Evolutionary conservation across 2,888 invertebrate genomes (phyloP).

Genomic region (Julus scandinavius): DNA sequence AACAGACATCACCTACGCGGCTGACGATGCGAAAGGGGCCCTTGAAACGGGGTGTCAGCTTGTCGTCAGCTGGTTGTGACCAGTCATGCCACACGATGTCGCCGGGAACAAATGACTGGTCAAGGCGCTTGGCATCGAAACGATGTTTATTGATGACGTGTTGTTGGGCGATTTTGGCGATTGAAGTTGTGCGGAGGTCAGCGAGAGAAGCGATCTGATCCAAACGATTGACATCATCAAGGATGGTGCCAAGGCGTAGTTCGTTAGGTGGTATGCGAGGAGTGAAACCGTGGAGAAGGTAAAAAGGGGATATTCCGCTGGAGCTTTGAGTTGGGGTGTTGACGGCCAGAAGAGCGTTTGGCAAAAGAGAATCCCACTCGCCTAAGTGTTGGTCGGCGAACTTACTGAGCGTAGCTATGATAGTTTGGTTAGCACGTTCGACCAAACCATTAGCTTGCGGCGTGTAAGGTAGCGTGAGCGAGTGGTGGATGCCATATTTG

Average conservation of each 20-base stretch:
- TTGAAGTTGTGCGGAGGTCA: too few relatives aligned
- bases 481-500: neutral
- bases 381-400: neutral
- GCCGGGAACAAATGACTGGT: neutral
- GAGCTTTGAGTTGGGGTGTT: neutral
- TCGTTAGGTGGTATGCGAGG: neutral
- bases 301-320: neutral
- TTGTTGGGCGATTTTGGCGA: neutral
- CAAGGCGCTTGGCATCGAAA: neutral
- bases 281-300: neutral
- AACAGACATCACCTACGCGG: too few relatives aligned
- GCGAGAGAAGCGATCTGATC: neutral
- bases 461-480: neutral
- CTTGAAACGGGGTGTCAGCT: too few relatives aligned
- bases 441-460: slow-evolving; percentile 14
- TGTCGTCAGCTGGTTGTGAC: neutral
- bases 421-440: slow-evolving; percentile 1
- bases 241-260: neutral
- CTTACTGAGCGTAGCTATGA: neutral
- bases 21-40: too few relatives aligned
- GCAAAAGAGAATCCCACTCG: neutral
- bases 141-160: neutral
- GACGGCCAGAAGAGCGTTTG: neutral
- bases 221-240: neutral
- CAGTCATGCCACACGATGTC: neutral